phyloP scores from a whole-genome alignment of 2,888 invertebrate genomes.

The Papilio protenor region DNA sequence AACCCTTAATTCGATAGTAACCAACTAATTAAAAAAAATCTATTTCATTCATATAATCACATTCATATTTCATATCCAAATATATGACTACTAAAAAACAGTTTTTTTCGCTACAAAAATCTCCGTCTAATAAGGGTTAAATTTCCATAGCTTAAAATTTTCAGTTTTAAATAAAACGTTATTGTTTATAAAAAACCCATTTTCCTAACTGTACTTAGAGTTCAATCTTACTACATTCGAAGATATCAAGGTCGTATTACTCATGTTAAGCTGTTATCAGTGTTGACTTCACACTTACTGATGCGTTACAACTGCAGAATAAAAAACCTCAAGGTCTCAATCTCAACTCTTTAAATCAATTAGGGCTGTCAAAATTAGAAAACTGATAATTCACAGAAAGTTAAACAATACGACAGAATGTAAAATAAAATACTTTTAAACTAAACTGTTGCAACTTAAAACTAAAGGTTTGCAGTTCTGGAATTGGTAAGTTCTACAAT shows the following conservation, averaged over 20 bases:
- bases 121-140: neutral
- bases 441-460: neutral
- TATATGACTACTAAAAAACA: too few relatives aligned
- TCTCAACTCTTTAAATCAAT: constrained; percentile 36
- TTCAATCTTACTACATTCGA: neutral
- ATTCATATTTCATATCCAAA: too few relatives aligned
- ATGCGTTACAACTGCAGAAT: constrained; percentile 37
- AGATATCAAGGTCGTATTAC: constrained; percentile 8
- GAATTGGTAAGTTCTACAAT: neutral
- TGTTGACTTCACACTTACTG: constrained; percentile 27
- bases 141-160: neutral
- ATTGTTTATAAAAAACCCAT: neutral
- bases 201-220: neutral
- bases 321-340: constrained; percentile 40
- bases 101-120: too few relatives aligned
- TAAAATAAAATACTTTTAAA: neutral
- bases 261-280: constrained; percentile 30
- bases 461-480: neutral
- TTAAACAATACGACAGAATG: neutral
- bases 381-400: neutral
- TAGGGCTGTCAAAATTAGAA: constrained; percentile 32
- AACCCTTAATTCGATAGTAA: too few relatives aligned
- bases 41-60: too few relatives aligned
- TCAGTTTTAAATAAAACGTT: neutral
- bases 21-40: too few relatives aligned